Percentiles rank a stretch among this genome's conserved stretches.
Evolutionary conservation across 1,140 invertebrate genomes (phyloP).

Genomic region (Lepeophtheirus salmonis): DNA sequence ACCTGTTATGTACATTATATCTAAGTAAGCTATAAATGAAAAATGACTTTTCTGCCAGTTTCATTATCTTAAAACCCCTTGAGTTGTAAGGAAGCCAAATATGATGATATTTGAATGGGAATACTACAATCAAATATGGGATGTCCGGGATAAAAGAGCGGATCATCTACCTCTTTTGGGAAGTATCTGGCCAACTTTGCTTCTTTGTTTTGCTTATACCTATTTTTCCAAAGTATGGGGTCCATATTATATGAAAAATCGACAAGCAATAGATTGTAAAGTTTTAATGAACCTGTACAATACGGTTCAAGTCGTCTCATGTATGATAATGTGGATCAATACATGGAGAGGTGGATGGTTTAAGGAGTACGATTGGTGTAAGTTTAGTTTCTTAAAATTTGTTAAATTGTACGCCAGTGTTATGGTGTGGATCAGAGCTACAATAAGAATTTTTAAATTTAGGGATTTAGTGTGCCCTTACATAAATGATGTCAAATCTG

Average conservation of each 20-base stretch:
- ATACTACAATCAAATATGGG: slow-evolving; percentile 5
- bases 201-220: slow-evolving; percentile 60
- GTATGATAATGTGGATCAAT: slow-evolving; percentile 58
- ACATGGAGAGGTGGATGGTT: slow-evolving; percentile 32
- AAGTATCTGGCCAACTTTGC: slow-evolving; percentile 63
- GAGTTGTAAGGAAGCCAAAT: too few species aligned
- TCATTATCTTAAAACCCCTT: too few species aligned
- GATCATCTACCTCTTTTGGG: slow-evolving; percentile 75
- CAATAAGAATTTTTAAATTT: too few species aligned
- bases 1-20: too few species aligned
- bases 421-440: too few species aligned
- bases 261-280: slow-evolving; percentile 60
- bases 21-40: too few species aligned
- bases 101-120: too few species aligned
- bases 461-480: too few species aligned
- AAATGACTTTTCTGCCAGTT: too few species aligned
- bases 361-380: neutral
- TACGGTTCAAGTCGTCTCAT: slow-evolving; percentile 60
- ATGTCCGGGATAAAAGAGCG: slow-evolving; percentile 54
- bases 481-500: too few species aligned
- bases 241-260: slow-evolving; percentile 62
- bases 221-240: slow-evolving; percentile 62
- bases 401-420: too few species aligned
- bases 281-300: slow-evolving; percentile 62
- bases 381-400: too few species aligned